phyloP scores from a whole-genome alignment of 2,888 invertebrate genomes.

The Ethmia dodecea region DNA sequence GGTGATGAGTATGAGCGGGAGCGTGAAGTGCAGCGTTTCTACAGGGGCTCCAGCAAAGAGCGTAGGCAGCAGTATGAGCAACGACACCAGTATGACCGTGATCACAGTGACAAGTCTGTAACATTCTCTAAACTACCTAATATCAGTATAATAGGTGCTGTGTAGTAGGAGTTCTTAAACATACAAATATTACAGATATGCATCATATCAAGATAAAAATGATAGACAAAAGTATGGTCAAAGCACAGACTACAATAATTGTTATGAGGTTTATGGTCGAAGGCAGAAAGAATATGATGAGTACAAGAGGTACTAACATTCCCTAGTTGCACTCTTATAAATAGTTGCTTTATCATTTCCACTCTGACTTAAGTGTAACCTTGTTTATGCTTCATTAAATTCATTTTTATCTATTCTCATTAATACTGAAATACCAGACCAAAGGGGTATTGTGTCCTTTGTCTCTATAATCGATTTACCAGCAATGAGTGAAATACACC shows the following conservation, averaged over 20 bases:
- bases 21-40: constrained; percentile 61
- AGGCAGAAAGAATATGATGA: constrained; percentile 48
- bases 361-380: too few species aligned
- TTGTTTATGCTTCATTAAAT: too few species aligned
- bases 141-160: too few species aligned
- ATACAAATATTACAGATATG: constrained; percentile 43
- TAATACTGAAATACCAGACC: too few species aligned
- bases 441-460: too few species aligned
- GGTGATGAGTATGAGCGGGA: constrained; percentile 51
- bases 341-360: too few species aligned
- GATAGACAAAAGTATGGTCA: constrained; percentile 46
- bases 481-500: too few species aligned
- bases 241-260: constrained; percentile 33
- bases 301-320: constrained; percentile 46
- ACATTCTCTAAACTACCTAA: too few species aligned
- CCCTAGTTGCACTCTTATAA: neutral
- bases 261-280: constrained; percentile 39
- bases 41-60: constrained; percentile 65
- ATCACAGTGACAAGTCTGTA: constrained; percentile 49
- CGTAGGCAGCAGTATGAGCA: constrained; percentile 41
- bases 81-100: constrained; percentile 45
- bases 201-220: constrained; percentile 43
- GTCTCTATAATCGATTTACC: too few species aligned
- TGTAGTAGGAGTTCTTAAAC: neutral
- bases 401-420: too few species aligned